Evolutionary conservation across 2,113 vertebrate genomes (phyloP).

Genomic region (Grammomys dolichurus): DNA sequence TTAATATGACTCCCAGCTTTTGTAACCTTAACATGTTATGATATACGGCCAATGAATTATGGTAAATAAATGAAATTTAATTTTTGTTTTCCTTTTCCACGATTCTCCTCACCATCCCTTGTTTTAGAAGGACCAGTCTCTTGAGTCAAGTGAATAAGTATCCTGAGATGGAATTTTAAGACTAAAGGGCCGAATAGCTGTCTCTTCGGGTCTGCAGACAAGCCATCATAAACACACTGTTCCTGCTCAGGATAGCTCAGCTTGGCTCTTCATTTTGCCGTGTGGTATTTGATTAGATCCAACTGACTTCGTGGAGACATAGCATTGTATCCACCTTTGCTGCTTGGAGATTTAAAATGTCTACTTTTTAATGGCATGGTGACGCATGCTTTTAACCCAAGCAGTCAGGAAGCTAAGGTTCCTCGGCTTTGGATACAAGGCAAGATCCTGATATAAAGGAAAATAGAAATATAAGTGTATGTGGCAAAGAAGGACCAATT

Average conservation of each 20-base stretch:
- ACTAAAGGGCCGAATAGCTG: background rate
- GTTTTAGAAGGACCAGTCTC: background rate
- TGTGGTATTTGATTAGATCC: background rate
- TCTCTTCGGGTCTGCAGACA: background rate
- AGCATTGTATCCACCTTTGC: background rate
- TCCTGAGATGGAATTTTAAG: background rate
- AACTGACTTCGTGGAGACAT: background rate
- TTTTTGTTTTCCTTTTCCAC: background rate
- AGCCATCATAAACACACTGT: too few relatives aligned
- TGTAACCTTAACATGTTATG: background rate
- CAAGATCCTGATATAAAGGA: background rate
- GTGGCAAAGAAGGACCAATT: background rate
- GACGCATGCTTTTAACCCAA: background rate
- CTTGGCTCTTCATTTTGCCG: background rate
- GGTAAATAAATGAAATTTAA: background rate
- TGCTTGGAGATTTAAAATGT: background rate
- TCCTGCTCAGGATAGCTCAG: background rate
- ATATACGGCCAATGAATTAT: background rate
- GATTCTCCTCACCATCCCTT: background rate
- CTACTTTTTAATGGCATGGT: background rate
- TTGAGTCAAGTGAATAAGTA: background rate
- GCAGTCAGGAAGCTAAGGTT: background rate
- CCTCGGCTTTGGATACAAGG: background rate
- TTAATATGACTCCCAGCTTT: background rate
- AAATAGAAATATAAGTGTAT: background rate